These are phyloP conservation scores for Hipposideros larvatus DNA, from an alignment of 2,797 vertebrate species.

Conservation along the genomic window DNA sequence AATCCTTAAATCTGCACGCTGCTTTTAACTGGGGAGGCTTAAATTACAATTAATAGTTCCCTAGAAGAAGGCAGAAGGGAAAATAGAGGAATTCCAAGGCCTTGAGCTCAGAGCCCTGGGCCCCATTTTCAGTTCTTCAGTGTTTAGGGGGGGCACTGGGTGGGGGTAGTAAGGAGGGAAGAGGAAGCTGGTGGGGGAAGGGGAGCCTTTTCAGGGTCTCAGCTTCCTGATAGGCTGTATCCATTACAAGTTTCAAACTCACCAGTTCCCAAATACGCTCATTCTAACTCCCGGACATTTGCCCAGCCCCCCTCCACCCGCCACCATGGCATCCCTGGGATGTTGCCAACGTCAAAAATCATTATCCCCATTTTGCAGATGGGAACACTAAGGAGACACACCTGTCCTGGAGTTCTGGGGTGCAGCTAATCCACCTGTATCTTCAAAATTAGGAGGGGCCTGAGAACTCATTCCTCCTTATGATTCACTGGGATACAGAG, in stretches of 20 bases:
- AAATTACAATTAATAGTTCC: constrained; percentile 83
- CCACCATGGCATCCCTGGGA: not conserved
- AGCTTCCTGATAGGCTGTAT: not conserved
- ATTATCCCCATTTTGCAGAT: constrained; percentile 29
- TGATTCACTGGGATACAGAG: not conserved
- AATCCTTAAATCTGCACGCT: constrained; percentile 82
- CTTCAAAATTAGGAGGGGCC: not conserved
- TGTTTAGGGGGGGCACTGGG: not conserved
- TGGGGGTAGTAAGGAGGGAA: not conserved
- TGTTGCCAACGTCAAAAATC: not conserved
- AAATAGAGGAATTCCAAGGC: constrained; percentile 78
- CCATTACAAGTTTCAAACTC: not conserved
- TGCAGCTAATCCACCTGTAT: not conserved
- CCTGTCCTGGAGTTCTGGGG: not conserved
- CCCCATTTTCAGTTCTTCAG: constrained; percentile 5
- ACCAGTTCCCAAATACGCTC: not conserved
- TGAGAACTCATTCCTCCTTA: not conserved
- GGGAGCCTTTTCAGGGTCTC: not conserved
- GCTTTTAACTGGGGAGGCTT: constrained; percentile 85
- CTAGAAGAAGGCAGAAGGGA: constrained; percentile 75
- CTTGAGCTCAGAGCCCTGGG: constrained; percentile 73
- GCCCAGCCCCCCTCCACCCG: not conserved
- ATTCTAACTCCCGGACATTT: not conserved
- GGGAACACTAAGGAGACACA: not conserved
- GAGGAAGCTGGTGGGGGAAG: not conserved